phyloP scores from a whole-genome alignment of 2,113 vertebrate genomes.

The Setophaga coronata region DNA sequence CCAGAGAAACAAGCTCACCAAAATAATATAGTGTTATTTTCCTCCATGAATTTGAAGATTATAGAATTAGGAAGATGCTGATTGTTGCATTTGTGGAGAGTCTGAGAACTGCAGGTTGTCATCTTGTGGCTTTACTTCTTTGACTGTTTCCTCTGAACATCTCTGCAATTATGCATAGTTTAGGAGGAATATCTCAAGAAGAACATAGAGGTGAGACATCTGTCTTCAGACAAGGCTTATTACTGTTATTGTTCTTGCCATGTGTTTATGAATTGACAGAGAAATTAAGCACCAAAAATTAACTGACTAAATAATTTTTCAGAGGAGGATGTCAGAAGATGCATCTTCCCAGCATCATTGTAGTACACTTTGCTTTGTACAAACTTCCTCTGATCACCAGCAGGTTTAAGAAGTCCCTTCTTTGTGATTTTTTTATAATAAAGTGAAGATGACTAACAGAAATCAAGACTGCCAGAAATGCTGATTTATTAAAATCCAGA shows the following conservation, averaged over 20 bases:
- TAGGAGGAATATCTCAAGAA: neutral
- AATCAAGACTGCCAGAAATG: neutral
- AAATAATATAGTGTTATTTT: accelerated
- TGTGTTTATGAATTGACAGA: neutral
- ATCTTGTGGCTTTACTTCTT: neutral
- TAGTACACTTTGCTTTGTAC: neutral
- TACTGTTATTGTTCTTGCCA: neutral
- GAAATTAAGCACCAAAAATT: neutral
- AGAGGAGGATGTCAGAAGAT: neutral
- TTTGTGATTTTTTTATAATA: neutral
- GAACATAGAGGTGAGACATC: neutral
- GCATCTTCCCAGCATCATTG: neutral
- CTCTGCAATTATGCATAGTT: neutral
- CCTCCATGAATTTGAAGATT: neutral
- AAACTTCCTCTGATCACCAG: neutral
- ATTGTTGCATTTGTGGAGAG: neutral
- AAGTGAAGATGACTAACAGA: neutral
- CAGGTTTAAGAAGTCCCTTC: neutral
- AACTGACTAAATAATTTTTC: neutral
- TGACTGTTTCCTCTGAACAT: neutral
- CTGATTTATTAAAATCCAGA: neutral
- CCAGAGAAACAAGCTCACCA: neutral
- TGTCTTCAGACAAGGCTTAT: neutral
- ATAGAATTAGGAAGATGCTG: neutral
- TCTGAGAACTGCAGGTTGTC: neutral